Conservation (phyloP, 1,140 invertebrate genomes). For the Plutomurus gul region DNA sequence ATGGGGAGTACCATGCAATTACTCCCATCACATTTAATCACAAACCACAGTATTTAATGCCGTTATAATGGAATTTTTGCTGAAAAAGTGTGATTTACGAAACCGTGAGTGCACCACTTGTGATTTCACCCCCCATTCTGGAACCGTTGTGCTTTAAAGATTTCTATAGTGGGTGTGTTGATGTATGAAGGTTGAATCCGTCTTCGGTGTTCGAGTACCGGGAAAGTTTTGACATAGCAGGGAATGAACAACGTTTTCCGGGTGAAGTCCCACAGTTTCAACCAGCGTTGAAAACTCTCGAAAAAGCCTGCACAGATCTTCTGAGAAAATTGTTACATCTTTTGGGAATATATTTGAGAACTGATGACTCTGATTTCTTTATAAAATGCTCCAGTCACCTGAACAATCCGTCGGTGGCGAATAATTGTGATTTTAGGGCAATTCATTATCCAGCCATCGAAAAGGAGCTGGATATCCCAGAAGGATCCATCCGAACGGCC, state of each 20-base stretch:
- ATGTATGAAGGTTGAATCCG: slow-evolving; percentile 5
- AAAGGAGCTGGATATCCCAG: slow-evolving; percentile 22
- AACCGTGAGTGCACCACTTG: no score
- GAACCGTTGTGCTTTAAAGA: no score
- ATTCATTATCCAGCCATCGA: slow-evolving; percentile 65
- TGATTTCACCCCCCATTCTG: no score
- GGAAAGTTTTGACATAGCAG: slow-evolving; percentile 21
- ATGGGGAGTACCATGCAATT: no score
- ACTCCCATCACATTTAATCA: no score
- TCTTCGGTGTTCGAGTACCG: background rate
- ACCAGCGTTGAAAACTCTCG: background rate
- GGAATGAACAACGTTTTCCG: background rate
- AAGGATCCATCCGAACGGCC: slow-evolving; percentile 60
- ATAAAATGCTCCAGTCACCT: slow-evolving; percentile 20
- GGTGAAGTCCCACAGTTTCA: slow-evolving; percentile 10
- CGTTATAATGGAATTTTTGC: no score
- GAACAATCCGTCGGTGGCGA: background rate
- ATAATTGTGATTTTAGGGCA: slow-evolving; percentile 64
- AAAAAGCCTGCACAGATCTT: background rate
- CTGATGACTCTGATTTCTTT: slow-evolving; percentile 41
- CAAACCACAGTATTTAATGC: no score
- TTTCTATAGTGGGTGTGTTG: no score
- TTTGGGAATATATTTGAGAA: background rate
- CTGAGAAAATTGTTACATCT: background rate
- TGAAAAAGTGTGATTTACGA: no score